These are phyloP conservation scores for Conopomorpha cramerella DNA, from an alignment of 1,140 invertebrate species.

Conservation along the genomic window DNA sequence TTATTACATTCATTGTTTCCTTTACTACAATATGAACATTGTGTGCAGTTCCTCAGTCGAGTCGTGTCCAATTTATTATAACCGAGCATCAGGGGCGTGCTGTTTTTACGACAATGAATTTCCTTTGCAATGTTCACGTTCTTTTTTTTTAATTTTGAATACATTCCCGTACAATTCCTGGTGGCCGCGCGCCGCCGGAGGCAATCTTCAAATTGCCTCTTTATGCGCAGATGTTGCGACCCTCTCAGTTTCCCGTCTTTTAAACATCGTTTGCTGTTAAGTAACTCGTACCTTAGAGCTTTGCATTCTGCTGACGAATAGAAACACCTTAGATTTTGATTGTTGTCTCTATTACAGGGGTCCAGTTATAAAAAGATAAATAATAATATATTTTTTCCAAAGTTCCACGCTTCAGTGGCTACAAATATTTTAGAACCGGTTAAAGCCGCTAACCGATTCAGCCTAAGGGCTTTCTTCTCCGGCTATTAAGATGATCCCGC, in stretches of 20 bases:
- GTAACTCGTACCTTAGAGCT: constrained; percentile 25
- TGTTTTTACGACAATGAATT: constrained; percentile 57
- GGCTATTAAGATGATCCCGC: constrained; percentile 10
- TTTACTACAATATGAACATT: too few relatives aligned
- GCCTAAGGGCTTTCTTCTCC: background rate
- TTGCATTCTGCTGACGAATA: too few relatives aligned
- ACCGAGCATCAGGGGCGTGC: too few relatives aligned
- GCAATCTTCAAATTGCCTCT: constrained; percentile 61
- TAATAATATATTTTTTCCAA: background rate
- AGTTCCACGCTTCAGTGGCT: background rate
- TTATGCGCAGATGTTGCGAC: constrained; percentile 59
- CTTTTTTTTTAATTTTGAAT: constrained; percentile 59
- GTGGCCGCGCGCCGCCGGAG: constrained; percentile 48
- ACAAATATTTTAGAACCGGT: background rate
- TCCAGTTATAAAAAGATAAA: too few relatives aligned
- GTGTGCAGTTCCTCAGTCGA: too few relatives aligned
- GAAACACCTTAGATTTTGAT: too few relatives aligned
- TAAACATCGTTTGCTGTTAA: constrained; percentile 58
- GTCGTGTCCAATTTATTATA: too few relatives aligned
- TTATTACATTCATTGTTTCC: too few relatives aligned
- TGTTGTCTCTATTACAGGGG: too few relatives aligned
- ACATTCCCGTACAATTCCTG: constrained; percentile 54
- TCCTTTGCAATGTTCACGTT: constrained; percentile 46
- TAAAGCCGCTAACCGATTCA: background rate
- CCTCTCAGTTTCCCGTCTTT: constrained; percentile 58